Evolutionary conservation across 2,888 invertebrate genomes (phyloP), one percentile per base, ranked within the genome.

Genomic region (Folsomia manolachei): DNA sequence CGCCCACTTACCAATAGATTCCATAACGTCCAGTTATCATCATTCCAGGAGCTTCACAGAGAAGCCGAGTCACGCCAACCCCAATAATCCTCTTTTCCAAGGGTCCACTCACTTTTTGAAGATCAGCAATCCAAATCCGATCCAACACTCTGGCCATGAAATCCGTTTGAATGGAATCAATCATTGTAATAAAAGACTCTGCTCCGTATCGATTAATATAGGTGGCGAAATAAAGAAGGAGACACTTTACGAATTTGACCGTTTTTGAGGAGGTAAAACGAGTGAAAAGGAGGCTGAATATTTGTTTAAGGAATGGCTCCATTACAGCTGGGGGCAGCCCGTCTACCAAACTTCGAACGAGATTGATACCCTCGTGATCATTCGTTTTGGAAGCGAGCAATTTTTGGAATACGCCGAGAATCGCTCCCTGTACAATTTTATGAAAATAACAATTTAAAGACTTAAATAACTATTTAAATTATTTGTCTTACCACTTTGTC

Each of bases 101-200:
- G 64, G 87, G 86, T 1, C 94, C 94, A 14, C 89, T 88, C 18
- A 97, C 90, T 83, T 94, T 95, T 84, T 93, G 93, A 81, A 95
- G 86, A 82, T 97, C 97, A 0, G 91, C 86, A 23, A 97, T 86
- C 71, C 95, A 87, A 11, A 99, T 88, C 72, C 95, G 91, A 82
- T 97, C 95, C 78, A 95, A 83, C 68, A 99, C 93, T 97, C 97
- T 97, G 26, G 90, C 90, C 86, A 97, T 98, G 92, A 99, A 93
- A 81, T 90, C 89, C 51, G 88, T 85, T 84, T 97, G 97, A 80
- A 97, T 93, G 19, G 89, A 89, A 83, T 97, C 95, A 67, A 97
- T 86, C 23, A 92, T 87, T 56, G 90, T 88, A 0, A 96, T 87
- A 19, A 98, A 86, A 68, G 87, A 85, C 69, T 88, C 86, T 0